phyloP scores from a whole-genome alignment of 2,113 vertebrate genomes.

The Marmota monax region DNA sequence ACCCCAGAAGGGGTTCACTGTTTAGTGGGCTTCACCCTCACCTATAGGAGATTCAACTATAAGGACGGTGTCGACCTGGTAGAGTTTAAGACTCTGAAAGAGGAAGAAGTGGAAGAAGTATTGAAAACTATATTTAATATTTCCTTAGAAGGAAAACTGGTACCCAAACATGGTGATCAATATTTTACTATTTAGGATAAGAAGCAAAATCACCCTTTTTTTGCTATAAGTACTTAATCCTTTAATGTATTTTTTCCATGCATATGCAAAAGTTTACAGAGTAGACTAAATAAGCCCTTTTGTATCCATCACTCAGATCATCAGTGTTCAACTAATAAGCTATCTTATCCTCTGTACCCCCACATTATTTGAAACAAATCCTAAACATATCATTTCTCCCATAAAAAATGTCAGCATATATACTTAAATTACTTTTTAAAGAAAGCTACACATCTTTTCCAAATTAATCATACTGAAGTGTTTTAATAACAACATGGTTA shows the following conservation, averaged over 20 bases:
- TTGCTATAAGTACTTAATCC: background rate
- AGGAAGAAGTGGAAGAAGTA: slow-evolving; percentile 89
- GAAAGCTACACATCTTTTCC: background rate
- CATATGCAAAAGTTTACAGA: background rate
- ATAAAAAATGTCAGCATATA: no score
- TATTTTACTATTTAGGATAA: slow-evolving; percentile 82
- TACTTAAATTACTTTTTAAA: no score
- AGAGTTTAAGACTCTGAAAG: slow-evolving; percentile 86
- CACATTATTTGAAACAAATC: background rate
- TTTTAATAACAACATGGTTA: background rate
- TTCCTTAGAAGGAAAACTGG: slow-evolving; percentile 87
- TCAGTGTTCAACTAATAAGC: background rate
- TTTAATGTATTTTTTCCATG: background rate
- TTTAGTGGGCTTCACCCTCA: slow-evolving; percentile 90
- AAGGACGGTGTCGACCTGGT: slow-evolving; percentile 89
- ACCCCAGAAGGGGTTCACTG: slow-evolving; percentile 88
- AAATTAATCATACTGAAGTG: background rate
- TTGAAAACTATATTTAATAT: slow-evolving; percentile 90
- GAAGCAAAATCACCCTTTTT: background rate
- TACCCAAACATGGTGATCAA: slow-evolving; percentile 82
- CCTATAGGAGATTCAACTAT: slow-evolving; percentile 90
- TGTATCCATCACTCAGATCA: background rate
- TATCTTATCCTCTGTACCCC: background rate
- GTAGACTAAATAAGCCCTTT: background rate
- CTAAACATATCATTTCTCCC: background rate